A percentile compares a stretch with the other conserved stretches of the same genome.
These are phyloP conservation scores for Notoglanidium macrostoma DNA, from an alignment of 2,797 vertebrate species.

Conservation along the genomic window DNA sequence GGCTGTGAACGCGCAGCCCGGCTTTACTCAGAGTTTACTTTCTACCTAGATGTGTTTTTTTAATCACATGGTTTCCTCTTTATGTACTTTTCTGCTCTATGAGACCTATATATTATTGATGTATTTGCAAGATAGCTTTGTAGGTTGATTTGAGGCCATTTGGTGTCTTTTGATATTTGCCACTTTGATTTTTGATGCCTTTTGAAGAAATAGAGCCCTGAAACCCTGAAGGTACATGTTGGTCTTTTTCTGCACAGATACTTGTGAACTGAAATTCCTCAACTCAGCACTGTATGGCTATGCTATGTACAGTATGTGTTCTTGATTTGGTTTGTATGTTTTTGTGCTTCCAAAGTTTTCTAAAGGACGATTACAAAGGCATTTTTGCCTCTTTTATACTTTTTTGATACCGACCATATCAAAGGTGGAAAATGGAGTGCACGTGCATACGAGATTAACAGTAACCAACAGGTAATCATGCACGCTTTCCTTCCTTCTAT, in stretches of 20 bases:
- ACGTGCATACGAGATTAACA: background rate
- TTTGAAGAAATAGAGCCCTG: conserved; percentile 70
- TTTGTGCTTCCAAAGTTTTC: conserved; percentile 12
- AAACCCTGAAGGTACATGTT: conserved; percentile 72
- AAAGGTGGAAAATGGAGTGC: background rate
- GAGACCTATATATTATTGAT: conserved; percentile 66
- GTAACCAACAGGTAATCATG: background rate
- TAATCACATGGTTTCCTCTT: conserved; percentile 66
- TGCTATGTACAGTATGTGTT: background rate
- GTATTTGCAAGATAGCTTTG: conserved; percentile 68
- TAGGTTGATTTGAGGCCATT: conserved; percentile 69
- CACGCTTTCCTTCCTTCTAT: background rate
- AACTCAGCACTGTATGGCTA: conserved; percentile 61
- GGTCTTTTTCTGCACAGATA: conserved; percentile 73
- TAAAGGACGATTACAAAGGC: conserved; percentile 27
- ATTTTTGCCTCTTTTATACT: background rate
- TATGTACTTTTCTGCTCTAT: conserved; percentile 66
- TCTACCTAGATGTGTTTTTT: conserved; percentile 62
- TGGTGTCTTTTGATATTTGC: conserved; percentile 71
- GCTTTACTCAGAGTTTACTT: conserved; percentile 72
- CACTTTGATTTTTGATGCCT: conserved; percentile 73
- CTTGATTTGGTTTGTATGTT: background rate
- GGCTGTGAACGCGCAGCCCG: conserved; percentile 62
- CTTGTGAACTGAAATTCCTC: conserved; percentile 72
- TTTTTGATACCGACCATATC: background rate